phyloP scores from a whole-genome alignment of 2,113 vertebrate species.

The Peromyscus leucopus region DNA sequence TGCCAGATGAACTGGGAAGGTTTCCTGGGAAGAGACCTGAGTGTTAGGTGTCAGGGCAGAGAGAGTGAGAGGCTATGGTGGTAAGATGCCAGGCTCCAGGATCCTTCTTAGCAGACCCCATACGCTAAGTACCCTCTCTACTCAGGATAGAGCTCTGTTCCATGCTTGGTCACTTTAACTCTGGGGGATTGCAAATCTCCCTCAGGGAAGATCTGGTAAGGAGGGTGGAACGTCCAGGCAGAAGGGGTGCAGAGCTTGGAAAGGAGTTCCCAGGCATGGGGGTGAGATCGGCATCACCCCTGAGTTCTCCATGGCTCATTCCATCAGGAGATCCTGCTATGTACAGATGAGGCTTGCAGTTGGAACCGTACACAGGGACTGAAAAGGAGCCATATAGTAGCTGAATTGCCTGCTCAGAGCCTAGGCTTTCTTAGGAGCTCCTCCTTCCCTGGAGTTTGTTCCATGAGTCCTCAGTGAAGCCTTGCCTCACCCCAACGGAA shows the following conservation, averaged over 20 bases:
- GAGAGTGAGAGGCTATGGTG: neutral
- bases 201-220: neutral
- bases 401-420: neutral
- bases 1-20: neutral
- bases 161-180: neutral
- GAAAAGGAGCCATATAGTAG: neutral
- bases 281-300: neutral
- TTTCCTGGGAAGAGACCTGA: neutral
- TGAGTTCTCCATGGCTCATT: neutral
- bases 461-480: neutral
- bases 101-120: neutral
- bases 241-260: neutral
- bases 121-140: neutral
- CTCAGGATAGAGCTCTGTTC: neutral
- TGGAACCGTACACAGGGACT: neutral
- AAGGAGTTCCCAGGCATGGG: neutral
- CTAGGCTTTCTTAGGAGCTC: neutral
- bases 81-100: neutral
- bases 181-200: neutral
- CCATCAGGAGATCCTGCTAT: neutral
- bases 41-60: neutral
- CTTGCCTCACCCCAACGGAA: neutral
- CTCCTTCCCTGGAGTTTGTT: neutral
- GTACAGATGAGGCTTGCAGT: neutral
- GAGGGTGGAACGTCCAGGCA: neutral